Conservation (phyloP, 2,888 invertebrate genomes). For the Nebria salina region DNA sequence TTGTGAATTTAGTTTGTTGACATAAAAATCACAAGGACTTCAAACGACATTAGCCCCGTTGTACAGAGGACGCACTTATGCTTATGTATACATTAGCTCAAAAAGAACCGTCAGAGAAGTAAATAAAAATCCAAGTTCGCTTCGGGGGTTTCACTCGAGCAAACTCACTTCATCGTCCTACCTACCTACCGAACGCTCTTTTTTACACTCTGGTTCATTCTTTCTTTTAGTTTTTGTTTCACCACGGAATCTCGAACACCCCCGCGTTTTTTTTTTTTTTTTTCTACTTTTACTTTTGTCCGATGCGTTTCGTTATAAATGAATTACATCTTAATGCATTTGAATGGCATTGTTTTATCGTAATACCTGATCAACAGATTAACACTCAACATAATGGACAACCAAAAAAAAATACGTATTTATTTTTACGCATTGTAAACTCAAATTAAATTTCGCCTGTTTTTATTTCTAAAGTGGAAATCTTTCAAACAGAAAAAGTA, state of each 20-base stretch:
- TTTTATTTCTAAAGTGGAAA: too few relatives aligned
- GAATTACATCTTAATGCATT: background rate
- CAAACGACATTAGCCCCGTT: constrained; percentile 24
- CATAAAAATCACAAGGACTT: constrained; percentile 15
- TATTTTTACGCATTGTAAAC: background rate
- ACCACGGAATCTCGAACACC: background rate
- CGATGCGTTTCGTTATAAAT: background rate
- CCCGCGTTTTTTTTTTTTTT: background rate
- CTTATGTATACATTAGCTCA: constrained; percentile 9
- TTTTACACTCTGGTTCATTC: background rate
- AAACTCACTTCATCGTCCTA: background rate
- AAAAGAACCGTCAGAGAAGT: constrained; percentile 9
- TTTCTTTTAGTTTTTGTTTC: background rate
- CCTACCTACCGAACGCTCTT: background rate
- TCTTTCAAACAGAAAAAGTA: background rate
- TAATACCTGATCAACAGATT: background rate
- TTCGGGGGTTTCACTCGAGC: constrained; percentile 6
- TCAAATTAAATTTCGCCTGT: background rate
- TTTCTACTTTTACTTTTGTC: background rate
- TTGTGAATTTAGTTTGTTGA: background rate
- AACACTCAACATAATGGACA: background rate
- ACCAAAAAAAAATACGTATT: background rate
- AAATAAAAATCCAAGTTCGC: constrained; percentile 10
- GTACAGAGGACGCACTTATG: constrained; percentile 15
- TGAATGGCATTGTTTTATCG: background rate